Evolutionary conservation across 1,140 invertebrate species (phyloP).

Genomic region (Lucilia sericata): DNA sequence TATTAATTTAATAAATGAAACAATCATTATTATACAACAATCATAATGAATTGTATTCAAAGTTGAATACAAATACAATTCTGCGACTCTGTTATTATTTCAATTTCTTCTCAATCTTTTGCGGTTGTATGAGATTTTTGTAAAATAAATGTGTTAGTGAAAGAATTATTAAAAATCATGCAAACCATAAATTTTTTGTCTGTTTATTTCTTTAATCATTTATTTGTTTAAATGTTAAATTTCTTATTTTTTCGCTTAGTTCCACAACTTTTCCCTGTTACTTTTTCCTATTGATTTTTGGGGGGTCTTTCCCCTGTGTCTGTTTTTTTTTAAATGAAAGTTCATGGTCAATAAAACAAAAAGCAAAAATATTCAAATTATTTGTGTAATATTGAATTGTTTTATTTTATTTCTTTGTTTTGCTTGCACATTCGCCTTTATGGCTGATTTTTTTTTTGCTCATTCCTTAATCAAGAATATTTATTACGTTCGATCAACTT

Average conservation of each 20-base stretch:
- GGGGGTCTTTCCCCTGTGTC: neutral
- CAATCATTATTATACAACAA: neutral
- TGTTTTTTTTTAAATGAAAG: neutral
- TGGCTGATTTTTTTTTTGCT: neutral
- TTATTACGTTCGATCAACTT: no score
- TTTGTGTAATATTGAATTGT: neutral
- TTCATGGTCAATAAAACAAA: neutral
- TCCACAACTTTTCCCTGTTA: no score
- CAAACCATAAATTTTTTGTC: neutral
- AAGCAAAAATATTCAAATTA: neutral
- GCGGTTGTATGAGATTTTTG: neutral
- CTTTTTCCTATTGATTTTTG: neutral
- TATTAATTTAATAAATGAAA: neutral
- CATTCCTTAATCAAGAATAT: no score
- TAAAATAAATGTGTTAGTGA: neutral
- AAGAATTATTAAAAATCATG: neutral
- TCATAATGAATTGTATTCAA: neutral
- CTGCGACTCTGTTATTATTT: neutral
- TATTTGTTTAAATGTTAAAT: no score
- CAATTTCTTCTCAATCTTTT: neutral
- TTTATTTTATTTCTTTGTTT: neutral
- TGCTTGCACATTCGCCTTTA: neutral
- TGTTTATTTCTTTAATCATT: no score
- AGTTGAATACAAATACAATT: neutral
- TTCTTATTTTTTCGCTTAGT: no score